phyloP scores from a whole-genome alignment of 2,113 vertebrate genomes.

The Mus pahari region DNA sequence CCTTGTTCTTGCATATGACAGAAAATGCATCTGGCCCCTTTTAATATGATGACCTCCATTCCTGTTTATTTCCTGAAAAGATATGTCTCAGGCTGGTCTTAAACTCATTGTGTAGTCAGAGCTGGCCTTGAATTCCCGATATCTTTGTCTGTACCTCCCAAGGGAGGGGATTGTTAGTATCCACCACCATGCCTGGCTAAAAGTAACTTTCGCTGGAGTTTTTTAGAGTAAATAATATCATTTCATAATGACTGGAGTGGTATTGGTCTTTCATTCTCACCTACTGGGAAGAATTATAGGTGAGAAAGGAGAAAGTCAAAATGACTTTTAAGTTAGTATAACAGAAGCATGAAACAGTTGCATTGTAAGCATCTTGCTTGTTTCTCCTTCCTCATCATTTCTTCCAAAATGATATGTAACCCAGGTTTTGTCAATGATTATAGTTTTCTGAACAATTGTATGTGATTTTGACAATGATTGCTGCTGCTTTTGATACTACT shows the following conservation, averaged over 20 bases:
- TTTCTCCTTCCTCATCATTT: neutral
- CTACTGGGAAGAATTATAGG: neutral
- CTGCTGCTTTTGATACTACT: neutral
- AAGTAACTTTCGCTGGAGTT: neutral
- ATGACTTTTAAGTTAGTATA: slow-evolving; percentile 26
- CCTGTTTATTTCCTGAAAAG: neutral
- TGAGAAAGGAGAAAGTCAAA: slow-evolving; percentile 49
- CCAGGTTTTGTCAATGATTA: neutral
- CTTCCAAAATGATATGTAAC: neutral
- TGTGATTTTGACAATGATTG: neutral
- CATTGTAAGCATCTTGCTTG: neutral
- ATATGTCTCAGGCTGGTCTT: too few relatives aligned
- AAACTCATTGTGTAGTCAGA: too few relatives aligned
- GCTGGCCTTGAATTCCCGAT: neutral
- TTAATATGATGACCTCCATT: neutral
- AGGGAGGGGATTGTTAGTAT: neutral
- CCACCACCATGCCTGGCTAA: neutral
- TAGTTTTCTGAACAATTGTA: slow-evolving; percentile 9
- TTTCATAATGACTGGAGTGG: neutral
- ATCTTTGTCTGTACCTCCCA: neutral
- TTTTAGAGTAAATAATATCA: slow-evolving; percentile 6
- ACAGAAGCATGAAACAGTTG: neutral
- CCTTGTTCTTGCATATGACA: neutral
- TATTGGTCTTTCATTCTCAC: neutral
- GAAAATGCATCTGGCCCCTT: neutral